Base-by-base conservation (phyloP, 1,140 invertebrate species). In the Rhynchophorus ferrugineus region DNA sequence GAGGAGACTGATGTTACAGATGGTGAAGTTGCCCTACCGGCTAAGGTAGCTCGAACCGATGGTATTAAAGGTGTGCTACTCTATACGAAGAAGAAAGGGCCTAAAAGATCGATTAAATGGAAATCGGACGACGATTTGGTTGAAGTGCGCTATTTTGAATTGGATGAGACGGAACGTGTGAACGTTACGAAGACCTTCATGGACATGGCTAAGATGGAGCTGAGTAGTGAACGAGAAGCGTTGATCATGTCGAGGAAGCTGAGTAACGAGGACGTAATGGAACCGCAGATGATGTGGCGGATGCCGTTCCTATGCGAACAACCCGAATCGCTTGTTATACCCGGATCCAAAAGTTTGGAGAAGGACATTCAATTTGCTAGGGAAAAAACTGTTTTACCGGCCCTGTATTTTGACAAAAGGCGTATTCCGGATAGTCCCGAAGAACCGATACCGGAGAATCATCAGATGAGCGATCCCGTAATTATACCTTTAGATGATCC, bases 111-210 rank as follows among this genome's bases (percentile, higher is more conserved):
- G 57, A 82, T 97, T 2, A 80, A 69, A 49, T 97, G 91, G 91
- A 85, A 84, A 62, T 76, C 78, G 7, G 88, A 89, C 56, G 73
- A 78, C 6, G 82, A 92, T 44, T 71, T 96, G 13, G 84, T 87
- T 62, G 81, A 88, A 55, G 76, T 91, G 35, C 81, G 84, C 59
- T 93, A 85, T 64, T 97, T 97, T 69, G 91, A 95, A 69, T 69
- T 95, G 35, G 92, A 96, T 71, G 91, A 95, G 72, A 94, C 84
- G 2, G 92, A 96, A 73, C 80, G 92, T 65, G 89, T 94, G 1
- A 95, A 95, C 73, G 92, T 96, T 0, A 92, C 89, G 0, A 87
- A 89, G 69, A 87, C 87, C 20, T 95, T 95, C 70, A 83, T 80
- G n/a, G 90, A 93, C 58, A 85, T 92, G 84, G 92, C 91, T 67